Conservation (phyloP, 2,113 vertebrate species). For the Lophochroa leadbeateri region DNA sequence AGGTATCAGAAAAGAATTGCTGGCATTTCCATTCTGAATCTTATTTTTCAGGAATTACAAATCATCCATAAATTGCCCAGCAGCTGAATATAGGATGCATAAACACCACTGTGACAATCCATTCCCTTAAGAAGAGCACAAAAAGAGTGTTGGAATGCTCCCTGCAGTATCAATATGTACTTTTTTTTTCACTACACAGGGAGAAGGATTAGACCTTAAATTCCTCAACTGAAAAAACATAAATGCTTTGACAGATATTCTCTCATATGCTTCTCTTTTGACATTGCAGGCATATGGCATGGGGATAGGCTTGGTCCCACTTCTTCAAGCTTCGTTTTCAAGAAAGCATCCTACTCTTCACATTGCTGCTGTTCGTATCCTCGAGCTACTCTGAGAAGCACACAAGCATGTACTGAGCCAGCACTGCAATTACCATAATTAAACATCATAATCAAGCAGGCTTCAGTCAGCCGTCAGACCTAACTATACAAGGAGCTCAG, state of each 20-base stretch:
- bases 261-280: background rate
- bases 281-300: accelerated
- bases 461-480: background rate
- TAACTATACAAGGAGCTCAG: background rate
- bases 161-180: background rate
- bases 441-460: constrained; percentile 4
- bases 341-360: background rate
- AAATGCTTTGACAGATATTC: background rate
- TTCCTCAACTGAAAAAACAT: background rate
- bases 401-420: background rate
- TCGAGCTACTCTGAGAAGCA: background rate
- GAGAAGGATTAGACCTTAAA: background rate
- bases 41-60: background rate
- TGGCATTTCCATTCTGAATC: background rate
- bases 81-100: background rate
- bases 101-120: background rate
- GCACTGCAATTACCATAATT: background rate
- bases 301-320: background rate
- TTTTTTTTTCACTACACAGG: background rate
- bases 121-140: background rate
- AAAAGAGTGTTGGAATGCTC: background rate
- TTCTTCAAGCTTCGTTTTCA: background rate
- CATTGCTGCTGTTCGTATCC: background rate
- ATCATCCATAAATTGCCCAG: background rate
- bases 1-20: background rate